Conservation (phyloP, 1,140 invertebrate species). For the Zaprionus camerounensis region DNA sequence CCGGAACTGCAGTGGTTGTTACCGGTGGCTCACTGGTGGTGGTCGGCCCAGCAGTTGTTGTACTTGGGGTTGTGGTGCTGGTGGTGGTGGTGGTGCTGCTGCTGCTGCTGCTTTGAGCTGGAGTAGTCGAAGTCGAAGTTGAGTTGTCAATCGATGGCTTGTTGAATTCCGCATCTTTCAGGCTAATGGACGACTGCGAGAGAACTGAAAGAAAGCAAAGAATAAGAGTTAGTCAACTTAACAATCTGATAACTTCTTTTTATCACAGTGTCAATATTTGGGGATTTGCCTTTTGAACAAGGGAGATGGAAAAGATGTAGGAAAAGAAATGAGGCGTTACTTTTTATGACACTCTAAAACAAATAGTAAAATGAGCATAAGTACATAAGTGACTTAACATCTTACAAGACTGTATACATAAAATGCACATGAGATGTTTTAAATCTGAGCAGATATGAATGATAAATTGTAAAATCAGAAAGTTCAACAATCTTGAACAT, state of each 20-base stretch:
- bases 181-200: conserved; percentile 46
- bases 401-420: too few relatives aligned
- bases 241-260: not conserved
- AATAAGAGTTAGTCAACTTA: not conserved
- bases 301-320: not conserved
- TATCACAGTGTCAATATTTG: conserved; percentile 10
- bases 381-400: too few relatives aligned
- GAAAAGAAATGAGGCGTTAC: too few relatives aligned
- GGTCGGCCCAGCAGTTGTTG: conserved; percentile 25
- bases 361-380: too few relatives aligned
- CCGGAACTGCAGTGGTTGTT: conserved; percentile 62
- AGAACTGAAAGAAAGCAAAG: conserved; percentile 39
- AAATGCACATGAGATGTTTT: too few relatives aligned
- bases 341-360: too few relatives aligned
- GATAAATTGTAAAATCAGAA: too few relatives aligned
- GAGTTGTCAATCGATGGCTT: conserved; percentile 23
- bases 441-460: too few relatives aligned
- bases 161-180: conserved; percentile 40
- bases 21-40: conserved; percentile 37
- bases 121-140: conserved; percentile 41
- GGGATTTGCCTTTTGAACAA: not conserved
- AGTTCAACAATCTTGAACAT: too few relatives aligned
- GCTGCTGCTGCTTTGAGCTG: conserved; percentile 35
- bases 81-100: conserved; percentile 27
- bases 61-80: conserved; percentile 38